A percentile compares a stretch with the other conserved stretches of the same genome.
Conservation (phyloP, 2,797 vertebrate genomes). For the Rhabdomys pumilio region DNA sequence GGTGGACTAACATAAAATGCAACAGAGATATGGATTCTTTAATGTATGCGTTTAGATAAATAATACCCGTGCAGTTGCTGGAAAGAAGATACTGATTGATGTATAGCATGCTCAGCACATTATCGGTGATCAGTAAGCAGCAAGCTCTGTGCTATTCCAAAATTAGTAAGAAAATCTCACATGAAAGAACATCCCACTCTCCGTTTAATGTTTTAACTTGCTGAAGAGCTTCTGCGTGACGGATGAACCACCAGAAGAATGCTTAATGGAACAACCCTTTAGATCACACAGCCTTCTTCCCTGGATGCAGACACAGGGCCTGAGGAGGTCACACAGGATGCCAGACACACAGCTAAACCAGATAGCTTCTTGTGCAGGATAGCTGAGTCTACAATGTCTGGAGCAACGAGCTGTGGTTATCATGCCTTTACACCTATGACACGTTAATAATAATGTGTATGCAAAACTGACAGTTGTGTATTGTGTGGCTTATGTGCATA, state of each 20-base stretch:
- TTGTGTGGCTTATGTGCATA: not conserved
- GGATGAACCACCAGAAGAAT: not conserved
- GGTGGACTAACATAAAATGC: not conserved
- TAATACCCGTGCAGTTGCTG: not conserved
- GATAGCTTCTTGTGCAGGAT: not conserved
- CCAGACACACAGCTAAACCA: not conserved
- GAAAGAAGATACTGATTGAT: not conserved
- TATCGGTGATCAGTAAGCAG: not conserved
- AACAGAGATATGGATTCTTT: not conserved
- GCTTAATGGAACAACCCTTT: too few species aligned
- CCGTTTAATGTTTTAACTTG: not conserved
- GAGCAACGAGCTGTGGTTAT: not conserved
- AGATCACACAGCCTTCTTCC: not conserved
- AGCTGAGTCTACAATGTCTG: not conserved
- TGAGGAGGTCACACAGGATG: not conserved
- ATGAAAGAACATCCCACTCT: not conserved
- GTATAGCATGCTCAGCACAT: not conserved
- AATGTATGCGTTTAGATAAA: not conserved
- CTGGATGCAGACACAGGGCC: not conserved
- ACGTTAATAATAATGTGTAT: not conserved
- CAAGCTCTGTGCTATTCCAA: not conserved
- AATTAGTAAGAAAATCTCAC: not conserved
- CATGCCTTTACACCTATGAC: not conserved
- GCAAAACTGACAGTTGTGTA: not conserved
- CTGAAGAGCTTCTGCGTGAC: not conserved